Conservation (phyloP, 2,113 vertebrate genomes). For the Cryptotis parvus region DNA sequence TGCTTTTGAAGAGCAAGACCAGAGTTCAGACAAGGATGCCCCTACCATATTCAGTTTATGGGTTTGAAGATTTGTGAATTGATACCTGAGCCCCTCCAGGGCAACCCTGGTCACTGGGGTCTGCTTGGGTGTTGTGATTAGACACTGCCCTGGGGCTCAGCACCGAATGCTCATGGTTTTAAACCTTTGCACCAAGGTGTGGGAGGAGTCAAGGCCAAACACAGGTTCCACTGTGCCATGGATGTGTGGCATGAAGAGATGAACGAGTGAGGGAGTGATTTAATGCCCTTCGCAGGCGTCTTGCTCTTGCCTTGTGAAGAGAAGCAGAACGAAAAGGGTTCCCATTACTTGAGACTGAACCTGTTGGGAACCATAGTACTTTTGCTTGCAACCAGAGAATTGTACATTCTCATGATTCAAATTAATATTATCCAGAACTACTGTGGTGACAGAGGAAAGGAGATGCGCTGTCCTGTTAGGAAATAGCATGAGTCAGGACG, state of each 20-base stretch:
- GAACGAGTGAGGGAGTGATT: background rate
- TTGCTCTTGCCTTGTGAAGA: background rate
- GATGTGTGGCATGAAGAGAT: background rate
- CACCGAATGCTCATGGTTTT: background rate
- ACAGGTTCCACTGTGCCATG: background rate
- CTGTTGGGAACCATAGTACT: constrained; percentile 32
- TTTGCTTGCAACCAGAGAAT: constrained; percentile 57
- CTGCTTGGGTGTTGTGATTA: background rate
- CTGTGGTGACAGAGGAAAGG: constrained; percentile 48
- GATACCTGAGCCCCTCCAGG: background rate
- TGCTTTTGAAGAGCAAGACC: background rate
- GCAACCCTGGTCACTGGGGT: background rate
- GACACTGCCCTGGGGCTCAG: background rate
- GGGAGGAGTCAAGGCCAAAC: background rate
- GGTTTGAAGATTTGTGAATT: constrained; percentile 20
- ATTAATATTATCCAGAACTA: constrained; percentile 58
- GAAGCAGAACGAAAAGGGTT: background rate
- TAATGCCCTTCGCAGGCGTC: background rate
- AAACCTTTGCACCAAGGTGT: background rate
- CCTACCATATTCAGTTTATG: too few species aligned
- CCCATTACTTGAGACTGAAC: constrained; percentile 14
- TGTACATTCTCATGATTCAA: constrained; percentile 53
- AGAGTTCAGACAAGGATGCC: background rate
- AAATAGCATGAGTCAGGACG: constrained; percentile 59
- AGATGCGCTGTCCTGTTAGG: constrained; percentile 46